Conservation (phyloP, 1,140 invertebrate genomes). For the Tetramorium alpestre region DNA sequence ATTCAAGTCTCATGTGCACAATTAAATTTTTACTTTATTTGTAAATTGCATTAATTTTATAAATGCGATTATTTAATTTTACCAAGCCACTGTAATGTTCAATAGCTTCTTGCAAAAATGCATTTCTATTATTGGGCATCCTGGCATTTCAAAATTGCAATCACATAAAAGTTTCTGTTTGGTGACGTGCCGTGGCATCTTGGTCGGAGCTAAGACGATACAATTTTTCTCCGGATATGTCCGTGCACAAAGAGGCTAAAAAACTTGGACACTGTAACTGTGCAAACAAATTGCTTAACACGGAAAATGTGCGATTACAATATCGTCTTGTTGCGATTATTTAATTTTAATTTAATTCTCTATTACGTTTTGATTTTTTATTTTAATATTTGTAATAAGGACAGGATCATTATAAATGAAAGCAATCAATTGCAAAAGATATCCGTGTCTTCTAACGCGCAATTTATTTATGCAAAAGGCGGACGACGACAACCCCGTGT, state of each 20-base stretch:
- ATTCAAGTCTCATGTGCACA: not conserved
- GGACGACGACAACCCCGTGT: not conserved
- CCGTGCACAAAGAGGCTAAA: conserved; percentile 11
- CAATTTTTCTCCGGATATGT: conserved; percentile 48
- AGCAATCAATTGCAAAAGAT: not conserved
- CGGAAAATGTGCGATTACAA: not conserved
- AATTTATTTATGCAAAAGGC: not conserved
- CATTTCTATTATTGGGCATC: conserved; percentile 3
- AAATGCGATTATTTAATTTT: not conserved
- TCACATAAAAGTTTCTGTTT: conserved; percentile 61
- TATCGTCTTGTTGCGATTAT: not conserved
- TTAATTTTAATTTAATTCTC: conserved; percentile 5
- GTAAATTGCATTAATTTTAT: not conserved
- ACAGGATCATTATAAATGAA: not conserved
- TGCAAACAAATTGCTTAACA: conserved; percentile 36
- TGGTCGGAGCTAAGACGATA: conserved; percentile 56
- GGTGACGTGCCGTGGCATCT: conserved; percentile 61
- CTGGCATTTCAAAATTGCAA: conserved; percentile 45
- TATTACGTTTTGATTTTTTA: not conserved
- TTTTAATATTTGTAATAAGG: not conserved
- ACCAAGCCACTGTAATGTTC: not conserved
- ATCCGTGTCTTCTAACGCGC: not conserved
- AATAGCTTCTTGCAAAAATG: not conserved
- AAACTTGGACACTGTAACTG: conserved; percentile 1
- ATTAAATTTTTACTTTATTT: not conserved